Percentiles rank a stretch among this genome's conserved stretches.
These are phyloP conservation scores for Tetropium fuscum DNA, from an alignment of 2,888 invertebrate species.

Conservation along the genomic window DNA sequence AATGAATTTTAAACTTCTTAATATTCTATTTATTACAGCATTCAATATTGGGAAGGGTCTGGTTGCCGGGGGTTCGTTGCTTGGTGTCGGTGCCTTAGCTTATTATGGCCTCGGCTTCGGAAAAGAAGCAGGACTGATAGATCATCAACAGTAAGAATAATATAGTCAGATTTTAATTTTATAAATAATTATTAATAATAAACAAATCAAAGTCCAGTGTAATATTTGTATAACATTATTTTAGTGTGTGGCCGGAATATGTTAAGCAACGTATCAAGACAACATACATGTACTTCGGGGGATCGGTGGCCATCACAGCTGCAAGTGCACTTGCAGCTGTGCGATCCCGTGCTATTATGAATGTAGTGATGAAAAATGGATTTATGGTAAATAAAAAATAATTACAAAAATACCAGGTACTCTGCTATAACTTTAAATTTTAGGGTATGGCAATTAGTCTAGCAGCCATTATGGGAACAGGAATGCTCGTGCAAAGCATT, in stretches of 20 bases:
- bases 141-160: conserved; percentile 86
- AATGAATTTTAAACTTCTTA: background rate
- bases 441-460: conserved; percentile 83
- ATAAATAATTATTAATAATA: background rate
- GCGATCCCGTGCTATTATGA: conserved; percentile 85
- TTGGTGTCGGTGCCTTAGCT: conserved; percentile 92
- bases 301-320: conserved; percentile 86
- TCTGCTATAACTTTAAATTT: conserved; percentile 48
- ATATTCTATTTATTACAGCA: conserved; percentile 69
- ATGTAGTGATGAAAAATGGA: conserved; percentile 83
- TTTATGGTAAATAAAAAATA: conserved; percentile 74
- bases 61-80: conserved; percentile 87
- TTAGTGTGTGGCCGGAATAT: conserved; percentile 93
- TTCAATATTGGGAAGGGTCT: conserved; percentile 89
- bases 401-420: too few relatives aligned
- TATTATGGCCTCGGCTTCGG: conserved; percentile 94
- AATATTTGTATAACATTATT: conserved; percentile 21
- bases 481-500: conserved; percentile 84
- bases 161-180: too few relatives aligned
- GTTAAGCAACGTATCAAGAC: conserved; percentile 88
- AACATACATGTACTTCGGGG: conserved; percentile 95
- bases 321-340: conserved; percentile 86
- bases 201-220: conserved; percentile 10
- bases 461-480: conserved; percentile 91
- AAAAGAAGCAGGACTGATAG: conserved; percentile 82